phyloP scores from a whole-genome alignment of 2,888 invertebrate species.

The Eucriotettix oculatus region DNA sequence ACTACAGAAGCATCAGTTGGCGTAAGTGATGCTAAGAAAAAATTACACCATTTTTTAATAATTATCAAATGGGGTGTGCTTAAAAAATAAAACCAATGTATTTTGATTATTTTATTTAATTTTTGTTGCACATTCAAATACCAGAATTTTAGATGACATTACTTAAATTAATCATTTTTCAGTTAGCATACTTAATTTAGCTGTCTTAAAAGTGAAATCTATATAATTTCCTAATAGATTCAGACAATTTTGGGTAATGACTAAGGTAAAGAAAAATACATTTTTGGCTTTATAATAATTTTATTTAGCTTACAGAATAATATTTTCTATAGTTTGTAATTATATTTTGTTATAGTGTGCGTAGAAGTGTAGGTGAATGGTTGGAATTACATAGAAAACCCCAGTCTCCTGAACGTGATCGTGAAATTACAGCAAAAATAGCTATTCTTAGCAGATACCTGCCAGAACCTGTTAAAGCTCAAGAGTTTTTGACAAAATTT shows the following conservation, averaged over 20 bases:
- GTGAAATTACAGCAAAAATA: constrained; percentile 51
- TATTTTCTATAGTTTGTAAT: no score
- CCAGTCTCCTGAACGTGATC: constrained; percentile 47
- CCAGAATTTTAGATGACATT: no score
- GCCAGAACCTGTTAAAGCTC: constrained; percentile 83
- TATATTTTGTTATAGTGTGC: constrained; percentile 32
- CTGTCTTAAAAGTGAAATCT: no score
- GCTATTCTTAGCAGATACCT: constrained; percentile 52
- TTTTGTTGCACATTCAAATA: no score
- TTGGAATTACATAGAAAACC: constrained; percentile 65
- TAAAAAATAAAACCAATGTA: neutral
- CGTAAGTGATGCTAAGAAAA: constrained; percentile 25
- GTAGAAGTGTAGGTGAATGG: constrained; percentile 74
- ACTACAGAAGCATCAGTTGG: constrained; percentile 77
- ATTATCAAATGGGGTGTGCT: neutral
- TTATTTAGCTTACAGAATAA: no score
- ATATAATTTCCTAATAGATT: no score
- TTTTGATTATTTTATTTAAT: neutral
- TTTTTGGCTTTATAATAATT: no score
- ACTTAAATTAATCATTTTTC: no score
- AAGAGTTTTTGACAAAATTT: constrained; percentile 72
- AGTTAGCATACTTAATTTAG: no score
- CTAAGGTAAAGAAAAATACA: no score
- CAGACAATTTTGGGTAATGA: no score
- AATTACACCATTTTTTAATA: neutral